These are phyloP conservation scores for Clarias magur DNA, from an alignment of 2,113 vertebrate genomes.

Conservation along the genomic window DNA sequence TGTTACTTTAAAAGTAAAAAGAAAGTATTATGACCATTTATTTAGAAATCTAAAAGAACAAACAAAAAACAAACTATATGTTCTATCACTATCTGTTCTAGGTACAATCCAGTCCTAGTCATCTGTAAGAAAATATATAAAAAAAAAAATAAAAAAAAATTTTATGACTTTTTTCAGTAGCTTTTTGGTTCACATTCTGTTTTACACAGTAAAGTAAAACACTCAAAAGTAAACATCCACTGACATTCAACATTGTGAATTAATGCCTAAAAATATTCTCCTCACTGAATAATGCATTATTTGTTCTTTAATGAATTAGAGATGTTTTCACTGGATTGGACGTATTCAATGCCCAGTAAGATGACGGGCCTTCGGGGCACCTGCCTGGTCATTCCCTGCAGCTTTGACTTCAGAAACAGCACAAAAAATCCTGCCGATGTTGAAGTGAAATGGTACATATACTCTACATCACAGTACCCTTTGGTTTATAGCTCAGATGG, in stretches of 20 bases:
- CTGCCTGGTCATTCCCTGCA: constrained; percentile 43
- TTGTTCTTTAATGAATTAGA: constrained; percentile 11
- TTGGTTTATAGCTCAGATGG: constrained; percentile 13
- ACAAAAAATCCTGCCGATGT: constrained; percentile 13
- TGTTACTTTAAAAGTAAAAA: constrained; percentile 33
- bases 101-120: background rate
- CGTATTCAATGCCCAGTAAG: constrained; percentile 37
- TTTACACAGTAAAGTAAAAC: too few relatives aligned
- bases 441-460: constrained; percentile 29
- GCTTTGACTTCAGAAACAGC: constrained; percentile 53
- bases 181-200: background rate
- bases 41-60: background rate
- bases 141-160: too few relatives aligned
- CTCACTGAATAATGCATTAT: background rate
- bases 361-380: constrained; percentile 24
- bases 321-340: constrained; percentile 32
- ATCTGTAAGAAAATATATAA: background rate
- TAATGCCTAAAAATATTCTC: background rate
- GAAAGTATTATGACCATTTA: constrained; percentile 11
- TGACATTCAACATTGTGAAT: background rate
- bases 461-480: background rate
- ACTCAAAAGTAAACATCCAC: background rate
- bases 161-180: too few relatives aligned
- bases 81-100: background rate
- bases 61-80: background rate